phyloP scores from a whole-genome alignment of 2,113 vertebrate genomes.

The Psettodes erumei region DNA sequence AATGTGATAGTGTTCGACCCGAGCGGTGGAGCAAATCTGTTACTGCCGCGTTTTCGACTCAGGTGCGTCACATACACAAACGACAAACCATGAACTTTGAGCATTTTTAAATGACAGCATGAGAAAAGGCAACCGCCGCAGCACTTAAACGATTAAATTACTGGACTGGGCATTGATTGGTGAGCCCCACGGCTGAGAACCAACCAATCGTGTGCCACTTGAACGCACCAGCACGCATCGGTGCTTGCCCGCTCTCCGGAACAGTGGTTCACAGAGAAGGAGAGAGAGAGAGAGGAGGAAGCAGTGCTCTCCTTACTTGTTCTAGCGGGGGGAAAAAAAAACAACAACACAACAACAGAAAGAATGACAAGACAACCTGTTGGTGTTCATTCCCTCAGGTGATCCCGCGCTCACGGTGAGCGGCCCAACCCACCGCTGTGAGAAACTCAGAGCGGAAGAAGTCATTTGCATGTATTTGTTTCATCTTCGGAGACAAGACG shows the following conservation, averaged over 20 bases:
- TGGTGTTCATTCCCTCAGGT: conserved; percentile 65
- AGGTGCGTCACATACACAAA: neutral
- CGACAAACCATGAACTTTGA: neutral
- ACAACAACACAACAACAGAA: conserved; percentile 36
- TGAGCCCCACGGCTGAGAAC: conserved; percentile 26
- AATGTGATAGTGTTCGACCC: no score
- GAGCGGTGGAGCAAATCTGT: neutral
- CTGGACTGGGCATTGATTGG: neutral
- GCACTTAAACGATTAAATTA: neutral
- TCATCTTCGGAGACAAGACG: neutral
- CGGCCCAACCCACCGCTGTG: conserved; percentile 34
- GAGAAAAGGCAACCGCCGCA: neutral
- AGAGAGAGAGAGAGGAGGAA: neutral
- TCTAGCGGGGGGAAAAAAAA: conserved; percentile 39
- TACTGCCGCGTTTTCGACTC: neutral
- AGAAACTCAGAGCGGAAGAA: no score
- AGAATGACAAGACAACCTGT: conserved; percentile 48
- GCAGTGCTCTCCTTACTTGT: conserved; percentile 50
- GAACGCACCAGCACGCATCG: conserved; percentile 42
- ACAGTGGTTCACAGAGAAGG: conserved; percentile 52
- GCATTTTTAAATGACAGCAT: neutral
- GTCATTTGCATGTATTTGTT: neutral
- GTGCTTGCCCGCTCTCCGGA: conserved; percentile 68
- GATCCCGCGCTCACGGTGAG: conserved; percentile 67
- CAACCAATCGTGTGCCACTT: conserved; percentile 23